Evolutionary conservation across 2,797 vertebrate genomes (phyloP), one percentile per base, ranked within the genome.

Genomic region (Gallinago solitaria): DNA sequence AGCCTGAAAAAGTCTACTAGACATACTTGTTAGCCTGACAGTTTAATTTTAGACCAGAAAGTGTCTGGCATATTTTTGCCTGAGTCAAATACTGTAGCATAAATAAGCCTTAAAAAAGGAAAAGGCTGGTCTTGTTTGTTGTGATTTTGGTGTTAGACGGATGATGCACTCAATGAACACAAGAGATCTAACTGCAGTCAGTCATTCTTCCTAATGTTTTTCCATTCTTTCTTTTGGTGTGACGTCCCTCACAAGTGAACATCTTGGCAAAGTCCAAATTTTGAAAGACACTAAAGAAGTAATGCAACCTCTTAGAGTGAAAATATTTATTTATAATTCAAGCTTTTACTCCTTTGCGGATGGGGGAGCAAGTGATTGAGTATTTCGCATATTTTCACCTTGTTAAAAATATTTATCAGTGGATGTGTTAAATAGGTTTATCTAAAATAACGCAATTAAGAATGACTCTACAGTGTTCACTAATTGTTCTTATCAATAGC

Each of bases 1-100:
- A 91, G 27, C 30, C 43, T 81, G 65, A 60, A 93, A 73, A 85
- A 63, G 33, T 73, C 50, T 59, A 17, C 63, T 59, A 71, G 54
- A 41, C 23, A 6, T 76, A 19, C 54, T 88, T 79, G 65, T 67
- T 60, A 90, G 33, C 35, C 20, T 71, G 51, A 37, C 35, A 83
- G 54, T 88, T 89, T 89, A 87, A 90, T 91, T 93, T 91, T 80
- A 75, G 83, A 86, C 32, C 24, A 56, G 63, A 68, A 91, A 76
- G 39, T 33, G 9, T 84, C 56, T 90, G 64, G 48, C 78, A 35
- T 90, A 16, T 77, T 94, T 92, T 95, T 78, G 14, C 59, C 69
- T 35, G 51, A 73, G 77, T 91, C 74, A 76, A 93, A 60, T 87
- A 60, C 32, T 70, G 32, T 45, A 94, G 48, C 54, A 48, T 59